A percentile compares a stretch with the other conserved stretches of the same genome.
These are phyloP conservation scores for Lathronympha strigana DNA, from an alignment of 2,888 invertebrate species.

Conservation along the genomic window DNA sequence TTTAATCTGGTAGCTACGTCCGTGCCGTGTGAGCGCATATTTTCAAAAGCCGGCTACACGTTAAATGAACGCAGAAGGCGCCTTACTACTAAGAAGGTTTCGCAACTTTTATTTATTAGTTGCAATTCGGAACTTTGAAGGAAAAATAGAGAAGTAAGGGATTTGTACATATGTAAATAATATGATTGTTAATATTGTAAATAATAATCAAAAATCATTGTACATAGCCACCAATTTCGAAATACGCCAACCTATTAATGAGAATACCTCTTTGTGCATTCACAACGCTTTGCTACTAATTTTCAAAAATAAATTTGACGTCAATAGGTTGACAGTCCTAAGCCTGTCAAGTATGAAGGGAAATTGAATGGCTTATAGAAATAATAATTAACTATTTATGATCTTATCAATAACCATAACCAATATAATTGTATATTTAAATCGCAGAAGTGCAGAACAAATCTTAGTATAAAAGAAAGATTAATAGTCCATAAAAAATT, in stretches of 20 bases:
- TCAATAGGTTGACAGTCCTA: constrained; percentile 12
- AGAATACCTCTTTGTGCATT: neutral
- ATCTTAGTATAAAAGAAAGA: too few species aligned
- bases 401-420: too few species aligned
- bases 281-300: neutral
- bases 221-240: neutral
- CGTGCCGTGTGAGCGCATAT: constrained; percentile 45
- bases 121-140: neutral
- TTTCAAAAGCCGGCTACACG: constrained; percentile 42
- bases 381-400: neutral
- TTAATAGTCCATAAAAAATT: too few species aligned
- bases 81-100: constrained; percentile 39
- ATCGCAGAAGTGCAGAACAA: too few species aligned
- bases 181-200: neutral
- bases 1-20: constrained; percentile 43
- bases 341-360: constrained; percentile 13
- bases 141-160: neutral
- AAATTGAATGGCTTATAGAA: neutral
- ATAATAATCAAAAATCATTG: constrained; percentile 4
- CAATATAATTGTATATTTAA: too few species aligned
- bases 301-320: neutral
- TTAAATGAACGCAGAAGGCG: constrained; percentile 41
- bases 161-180: constrained; percentile 6
- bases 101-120: neutral
- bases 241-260: neutral